Evolutionary conservation across 1,140 invertebrate genomes (phyloP).

Genomic region (Mercenaria mercenaria): DNA sequence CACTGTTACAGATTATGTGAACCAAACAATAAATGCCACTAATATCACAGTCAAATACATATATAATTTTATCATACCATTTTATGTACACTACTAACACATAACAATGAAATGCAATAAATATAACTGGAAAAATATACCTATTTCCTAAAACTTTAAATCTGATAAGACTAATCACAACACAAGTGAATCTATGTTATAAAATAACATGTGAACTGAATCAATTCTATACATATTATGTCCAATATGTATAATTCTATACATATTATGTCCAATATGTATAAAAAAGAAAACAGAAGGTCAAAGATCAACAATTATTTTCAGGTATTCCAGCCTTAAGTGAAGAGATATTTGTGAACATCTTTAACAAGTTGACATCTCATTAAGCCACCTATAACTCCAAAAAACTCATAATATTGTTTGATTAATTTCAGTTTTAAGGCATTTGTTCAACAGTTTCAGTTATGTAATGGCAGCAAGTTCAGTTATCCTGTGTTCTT

Average conservation of each 20-base stretch:
- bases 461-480: too few relatives aligned
- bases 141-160: slow-evolving; percentile 1
- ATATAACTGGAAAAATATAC: slow-evolving; percentile 30
- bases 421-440: too few relatives aligned
- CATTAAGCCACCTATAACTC: too few relatives aligned
- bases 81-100: slow-evolving; percentile 31
- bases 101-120: slow-evolving; percentile 20
- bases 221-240: not conserved
- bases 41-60: slow-evolving; percentile 48
- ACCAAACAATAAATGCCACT: not conserved
- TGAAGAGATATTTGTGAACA: too few relatives aligned
- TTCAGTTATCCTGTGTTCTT: too few relatives aligned
- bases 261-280: too few relatives aligned
- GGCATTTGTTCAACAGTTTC: too few relatives aligned
- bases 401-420: too few relatives aligned
- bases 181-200: not conserved
- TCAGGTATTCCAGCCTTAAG: too few relatives aligned
- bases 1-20: too few relatives aligned
- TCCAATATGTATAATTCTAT: too few relatives aligned
- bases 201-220: not conserved
- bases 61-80: not conserved
- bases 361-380: too few relatives aligned
- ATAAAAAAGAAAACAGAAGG: not conserved
- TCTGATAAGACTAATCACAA: not conserved
- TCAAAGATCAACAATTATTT: not conserved